phyloP scores from a whole-genome alignment of 92 coral and sea anemone species.

The Ricordea florida region DNA sequence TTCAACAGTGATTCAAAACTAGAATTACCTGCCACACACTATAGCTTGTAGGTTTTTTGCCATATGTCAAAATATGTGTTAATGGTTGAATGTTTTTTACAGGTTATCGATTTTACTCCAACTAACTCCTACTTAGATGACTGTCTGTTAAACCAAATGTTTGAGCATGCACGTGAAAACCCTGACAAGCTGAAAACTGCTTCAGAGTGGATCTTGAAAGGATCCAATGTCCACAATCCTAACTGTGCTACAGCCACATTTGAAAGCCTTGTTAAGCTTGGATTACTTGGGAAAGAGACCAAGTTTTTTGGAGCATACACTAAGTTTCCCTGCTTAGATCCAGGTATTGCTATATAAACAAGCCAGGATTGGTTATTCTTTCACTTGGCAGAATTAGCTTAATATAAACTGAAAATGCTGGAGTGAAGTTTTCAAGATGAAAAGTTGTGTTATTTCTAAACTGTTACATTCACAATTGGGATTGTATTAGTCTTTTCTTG shows the following conservation, averaged over 20 bases:
- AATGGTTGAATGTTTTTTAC: neutral
- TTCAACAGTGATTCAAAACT: too few species aligned
- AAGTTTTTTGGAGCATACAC: slow-evolving; percentile 17
- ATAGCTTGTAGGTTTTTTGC: too few species aligned
- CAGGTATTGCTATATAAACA: slow-evolving; percentile 61
- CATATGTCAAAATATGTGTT: neutral
- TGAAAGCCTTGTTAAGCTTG: slow-evolving; percentile 68
- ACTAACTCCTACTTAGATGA: slow-evolving; percentile 71
- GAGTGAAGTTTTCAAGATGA: too few species aligned
- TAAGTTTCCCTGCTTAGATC: slow-evolving; percentile 47
- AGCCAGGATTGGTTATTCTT: too few species aligned
- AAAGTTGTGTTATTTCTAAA: too few species aligned
- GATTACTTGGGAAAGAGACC: slow-evolving; percentile 48
- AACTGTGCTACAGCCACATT: slow-evolving; percentile 52
- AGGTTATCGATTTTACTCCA: slow-evolving; percentile 66
- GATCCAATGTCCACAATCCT: slow-evolving; percentile 43
- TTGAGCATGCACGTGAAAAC: slow-evolving; percentile 30
- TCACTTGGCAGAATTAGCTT: neutral
- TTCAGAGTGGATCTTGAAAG: slow-evolving; percentile 53
- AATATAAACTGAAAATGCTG: too few species aligned
- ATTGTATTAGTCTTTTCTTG: too few species aligned
- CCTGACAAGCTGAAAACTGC: slow-evolving; percentile 41
- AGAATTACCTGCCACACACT: too few species aligned
- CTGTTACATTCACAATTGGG: too few species aligned
- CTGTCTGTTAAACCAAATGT: slow-evolving; percentile 67